Base-by-base conservation (phyloP, 2,888 invertebrate species). In the Frankliniella intonsa region DNA sequence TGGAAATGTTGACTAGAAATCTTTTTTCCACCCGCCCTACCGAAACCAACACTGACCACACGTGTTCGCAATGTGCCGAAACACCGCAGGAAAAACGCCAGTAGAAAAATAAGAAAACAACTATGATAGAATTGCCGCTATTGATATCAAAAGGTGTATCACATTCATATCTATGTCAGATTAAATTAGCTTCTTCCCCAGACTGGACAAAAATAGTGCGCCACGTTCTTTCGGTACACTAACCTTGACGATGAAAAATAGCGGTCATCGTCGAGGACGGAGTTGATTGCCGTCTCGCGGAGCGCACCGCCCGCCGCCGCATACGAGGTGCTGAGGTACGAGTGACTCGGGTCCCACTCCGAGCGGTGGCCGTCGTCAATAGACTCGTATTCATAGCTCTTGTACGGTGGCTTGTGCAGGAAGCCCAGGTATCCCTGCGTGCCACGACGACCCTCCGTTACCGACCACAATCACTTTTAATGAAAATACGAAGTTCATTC, bases 331-430 rank as follows among this genome's bases (percentile, higher is more conserved):
- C 85, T 86, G 82, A 87, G 84, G 84, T 87, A 87, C 22, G 87
- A 87, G 84, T 87, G 87, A 38, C 87, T 87, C 50, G 86, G 86
- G 84, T 88, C 87, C 87, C 87, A 87, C 81, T 87, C 87, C n/a
- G 84, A 83, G 82, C 86, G 83, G 84, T 85, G 83, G 11, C 86
- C 85, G 84, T 88, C 88, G 83, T 88, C 88, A 80, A 88, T 87
- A 80, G 88, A 88, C 84, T 88, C 88, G 84, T 87, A 88, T 84
- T 88, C 88, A 84, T 87, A 88, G n/a, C 88, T 87, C 84, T 88
- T 88, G 85, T 87, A 87, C 17, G 87, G 87, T 79, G 87, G 87
- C 84, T 86, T 86, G 83, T 85, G 86, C 38, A 84, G 82, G 82
- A 84, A 85, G 79, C 84, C 84, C 83, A 85, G 82, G 84, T 85